phyloP scores from a whole-genome alignment of 1,140 invertebrate species.

The Dufourea novaeangliae region DNA sequence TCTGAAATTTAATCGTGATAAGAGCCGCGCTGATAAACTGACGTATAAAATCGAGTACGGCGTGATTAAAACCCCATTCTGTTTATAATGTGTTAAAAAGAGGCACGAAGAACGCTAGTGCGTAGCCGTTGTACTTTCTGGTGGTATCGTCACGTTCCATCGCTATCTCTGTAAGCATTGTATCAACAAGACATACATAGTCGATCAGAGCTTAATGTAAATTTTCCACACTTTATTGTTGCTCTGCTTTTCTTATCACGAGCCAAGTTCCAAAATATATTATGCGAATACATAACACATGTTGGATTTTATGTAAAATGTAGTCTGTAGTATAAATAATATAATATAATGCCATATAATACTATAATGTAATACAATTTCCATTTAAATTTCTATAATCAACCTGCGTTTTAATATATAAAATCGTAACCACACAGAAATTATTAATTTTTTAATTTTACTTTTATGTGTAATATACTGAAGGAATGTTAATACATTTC shows the following conservation, averaged over 20 bases:
- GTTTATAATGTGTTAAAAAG: constrained; percentile 52
- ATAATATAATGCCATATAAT: too few relatives aligned
- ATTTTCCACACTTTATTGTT: background rate
- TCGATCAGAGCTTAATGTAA: constrained; percentile 20
- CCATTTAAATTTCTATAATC: too few relatives aligned
- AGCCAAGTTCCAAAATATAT: background rate
- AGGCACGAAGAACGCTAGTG: constrained; percentile 22
- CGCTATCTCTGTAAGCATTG: constrained; percentile 64
- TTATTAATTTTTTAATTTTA: too few relatives aligned
- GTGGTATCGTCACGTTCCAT: constrained; percentile 58
- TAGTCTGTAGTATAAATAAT: background rate
- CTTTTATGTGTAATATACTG: too few relatives aligned
- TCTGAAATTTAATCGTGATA: constrained; percentile 57
- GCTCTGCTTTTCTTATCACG: background rate
- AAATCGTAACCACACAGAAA: too few relatives aligned
- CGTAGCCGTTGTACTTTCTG: constrained; percentile 26
- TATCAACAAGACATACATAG: background rate
- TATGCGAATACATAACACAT: background rate
- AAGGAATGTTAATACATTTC: background rate
- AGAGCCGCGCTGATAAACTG: constrained; percentile 69
- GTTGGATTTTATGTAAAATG: background rate
- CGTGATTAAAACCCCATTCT: constrained; percentile 52
- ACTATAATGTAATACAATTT: too few relatives aligned
- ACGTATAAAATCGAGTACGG: constrained; percentile 68
- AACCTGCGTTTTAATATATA: too few relatives aligned